A percentile compares a stretch with the other conserved stretches of the same genome.
Conservation (phyloP, 2,113 vertebrate genomes). For the Rafetus swinhoei region DNA sequence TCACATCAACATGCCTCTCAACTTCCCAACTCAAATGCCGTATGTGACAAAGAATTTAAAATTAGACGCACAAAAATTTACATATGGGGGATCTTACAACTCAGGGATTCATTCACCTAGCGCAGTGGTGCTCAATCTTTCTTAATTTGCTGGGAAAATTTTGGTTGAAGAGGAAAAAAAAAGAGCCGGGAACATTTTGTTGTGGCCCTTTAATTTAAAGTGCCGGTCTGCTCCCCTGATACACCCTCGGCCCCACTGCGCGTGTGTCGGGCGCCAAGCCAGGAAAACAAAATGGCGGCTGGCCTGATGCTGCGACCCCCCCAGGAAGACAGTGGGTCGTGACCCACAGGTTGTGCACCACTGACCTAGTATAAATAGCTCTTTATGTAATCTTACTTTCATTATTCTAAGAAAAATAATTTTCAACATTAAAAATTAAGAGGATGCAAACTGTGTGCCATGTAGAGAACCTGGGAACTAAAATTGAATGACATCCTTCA, state of each 20-base stretch:
- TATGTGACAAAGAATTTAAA: neutral
- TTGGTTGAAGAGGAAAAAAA: too few species aligned
- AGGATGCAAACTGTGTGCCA: neutral
- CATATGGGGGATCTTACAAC: fast-evolving
- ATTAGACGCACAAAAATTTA: neutral
- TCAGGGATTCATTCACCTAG: neutral
- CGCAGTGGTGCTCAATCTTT: too few species aligned
- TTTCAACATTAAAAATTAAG: neutral
- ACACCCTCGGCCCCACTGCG: too few species aligned
- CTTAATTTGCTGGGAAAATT: too few species aligned
- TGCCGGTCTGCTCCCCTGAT: too few species aligned
- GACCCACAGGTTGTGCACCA: too few species aligned
- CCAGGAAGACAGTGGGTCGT: too few species aligned
- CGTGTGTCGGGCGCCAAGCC: too few species aligned
- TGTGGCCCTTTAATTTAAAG: too few species aligned
- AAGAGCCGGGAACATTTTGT: too few species aligned
- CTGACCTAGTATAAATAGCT: neutral
- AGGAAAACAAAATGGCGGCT: too few species aligned
- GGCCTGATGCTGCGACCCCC: too few species aligned
- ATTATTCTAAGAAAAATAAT: neutral
- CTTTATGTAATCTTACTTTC: neutral
- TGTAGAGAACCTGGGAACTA: neutral
- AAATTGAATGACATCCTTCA: neutral
- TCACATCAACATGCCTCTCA: fast-evolving
- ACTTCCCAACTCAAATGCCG: neutral